Percentiles rank a stretch among this genome's conserved stretches.
phyloP scores from a whole-genome alignment of 2,797 vertebrate species.

The Synanceia verrucosa region DNA sequence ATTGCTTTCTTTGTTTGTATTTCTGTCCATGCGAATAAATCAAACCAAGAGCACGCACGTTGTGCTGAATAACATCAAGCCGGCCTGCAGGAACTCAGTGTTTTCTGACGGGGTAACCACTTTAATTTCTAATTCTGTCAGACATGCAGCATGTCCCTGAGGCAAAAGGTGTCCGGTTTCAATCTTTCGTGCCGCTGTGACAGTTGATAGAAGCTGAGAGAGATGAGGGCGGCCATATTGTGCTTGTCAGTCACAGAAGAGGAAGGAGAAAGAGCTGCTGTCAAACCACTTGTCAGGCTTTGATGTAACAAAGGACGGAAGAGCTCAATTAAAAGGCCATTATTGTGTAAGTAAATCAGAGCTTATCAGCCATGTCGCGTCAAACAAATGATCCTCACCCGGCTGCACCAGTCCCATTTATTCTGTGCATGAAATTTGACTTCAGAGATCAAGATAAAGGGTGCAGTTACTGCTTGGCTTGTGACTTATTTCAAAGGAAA shows the following conservation, averaged over 20 bases:
- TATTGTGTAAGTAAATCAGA: constrained; percentile 92
- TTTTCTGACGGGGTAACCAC: constrained; percentile 24
- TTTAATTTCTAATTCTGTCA: constrained; percentile 39
- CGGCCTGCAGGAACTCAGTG: constrained; percentile 21
- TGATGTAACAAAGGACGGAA: constrained; percentile 88
- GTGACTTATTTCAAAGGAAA: constrained; percentile 52
- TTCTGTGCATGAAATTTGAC: constrained; percentile 84
- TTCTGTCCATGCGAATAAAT: constrained; percentile 66
- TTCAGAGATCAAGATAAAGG: constrained; percentile 52
- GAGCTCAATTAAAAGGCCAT: constrained; percentile 94
- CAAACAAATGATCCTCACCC: constrained; percentile 88
- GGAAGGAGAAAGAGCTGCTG: constrained; percentile 78
- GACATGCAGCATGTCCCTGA: constrained; percentile 21
- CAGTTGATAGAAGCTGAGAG: constrained; percentile 34
- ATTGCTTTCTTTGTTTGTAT: constrained; percentile 69
- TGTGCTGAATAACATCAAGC: constrained; percentile 26
- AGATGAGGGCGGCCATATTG: constrained; percentile 66
- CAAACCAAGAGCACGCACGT: constrained; percentile 29
- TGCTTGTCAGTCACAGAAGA: constrained; percentile 84
- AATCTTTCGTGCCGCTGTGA: constrained; percentile 14
- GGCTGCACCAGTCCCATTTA: constrained; percentile 85
- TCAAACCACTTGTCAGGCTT: constrained; percentile 84
- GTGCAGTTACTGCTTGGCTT: constrained; percentile 9
- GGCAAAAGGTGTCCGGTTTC: constrained; percentile 55
- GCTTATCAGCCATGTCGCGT: constrained; percentile 89